These are phyloP conservation scores for Pampusana beccarii DNA, from an alignment of 2,113 vertebrate genomes.

Conservation along the genomic window DNA sequence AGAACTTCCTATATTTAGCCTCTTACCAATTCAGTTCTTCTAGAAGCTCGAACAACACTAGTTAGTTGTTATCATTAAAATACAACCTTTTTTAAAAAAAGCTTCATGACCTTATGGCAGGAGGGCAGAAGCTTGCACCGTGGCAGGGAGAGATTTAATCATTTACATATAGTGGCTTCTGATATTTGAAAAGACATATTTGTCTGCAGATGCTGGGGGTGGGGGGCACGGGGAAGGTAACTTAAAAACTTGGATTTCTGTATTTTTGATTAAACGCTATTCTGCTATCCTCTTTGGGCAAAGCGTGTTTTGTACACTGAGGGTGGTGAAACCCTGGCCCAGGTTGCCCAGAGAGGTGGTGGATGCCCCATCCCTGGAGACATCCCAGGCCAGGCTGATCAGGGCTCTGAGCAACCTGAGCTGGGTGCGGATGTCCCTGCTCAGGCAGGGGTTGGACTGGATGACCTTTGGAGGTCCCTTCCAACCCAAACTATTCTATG, in stretches of 20 bases:
- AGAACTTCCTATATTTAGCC: neutral
- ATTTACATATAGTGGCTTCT: neutral
- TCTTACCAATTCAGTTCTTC: neutral
- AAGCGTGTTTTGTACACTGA: neutral
- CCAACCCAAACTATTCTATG: too few relatives aligned
- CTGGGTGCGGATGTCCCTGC: too few relatives aligned
- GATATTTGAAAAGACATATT: neutral
- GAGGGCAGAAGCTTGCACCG: neutral
- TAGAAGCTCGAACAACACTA: neutral
- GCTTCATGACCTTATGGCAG: neutral
- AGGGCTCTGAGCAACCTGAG: too few relatives aligned
- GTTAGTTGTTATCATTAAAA: neutral
- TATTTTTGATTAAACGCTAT: neutral
- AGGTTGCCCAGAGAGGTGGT: too few relatives aligned
- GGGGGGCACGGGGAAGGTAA: neutral
- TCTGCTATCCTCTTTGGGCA: neutral
- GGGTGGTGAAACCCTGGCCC: too few relatives aligned
- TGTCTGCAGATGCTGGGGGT: neutral
- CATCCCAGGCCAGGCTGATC: too few relatives aligned
- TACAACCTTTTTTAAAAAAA: neutral
- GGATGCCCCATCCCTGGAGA: too few relatives aligned
- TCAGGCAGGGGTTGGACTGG: too few relatives aligned
- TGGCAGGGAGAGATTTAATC: neutral
- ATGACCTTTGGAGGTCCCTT: too few relatives aligned
- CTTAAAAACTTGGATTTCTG: neutral